A percentile compares a stretch with the other conserved stretches of the same genome.
Conservation (phyloP, 2,888 invertebrate genomes). For the Drosophila prostipennis region DNA sequence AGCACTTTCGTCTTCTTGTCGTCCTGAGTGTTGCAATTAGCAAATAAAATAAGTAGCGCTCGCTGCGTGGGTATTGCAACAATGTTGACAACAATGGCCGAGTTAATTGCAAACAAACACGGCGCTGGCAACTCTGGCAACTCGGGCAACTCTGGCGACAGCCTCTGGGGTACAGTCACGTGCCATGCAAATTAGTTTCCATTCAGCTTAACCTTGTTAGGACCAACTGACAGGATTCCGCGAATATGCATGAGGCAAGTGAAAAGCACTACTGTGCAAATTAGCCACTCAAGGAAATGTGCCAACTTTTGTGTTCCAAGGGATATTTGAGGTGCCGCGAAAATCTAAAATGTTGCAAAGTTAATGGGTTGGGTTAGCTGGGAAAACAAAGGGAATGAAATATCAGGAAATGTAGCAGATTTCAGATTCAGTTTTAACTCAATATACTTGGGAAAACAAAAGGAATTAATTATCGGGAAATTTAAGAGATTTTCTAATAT, state of each 20-base stretch:
- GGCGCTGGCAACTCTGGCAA: conserved; percentile 45
- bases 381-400: too few species aligned
- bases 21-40: conserved; percentile 75
- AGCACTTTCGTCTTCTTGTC: conserved; percentile 66
- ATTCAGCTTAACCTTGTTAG: conserved; percentile 73
- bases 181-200: conserved; percentile 71
- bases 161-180: conserved; percentile 69
- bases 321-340: too few species aligned
- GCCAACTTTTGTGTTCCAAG: background rate
- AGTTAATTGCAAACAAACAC: conserved; percentile 77
- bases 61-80: conserved; percentile 34
- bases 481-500: too few species aligned
- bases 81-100: conserved; percentile 57
- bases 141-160: conserved; percentile 18
- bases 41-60: conserved; percentile 76
- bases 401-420: too few species aligned
- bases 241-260: conserved; percentile 14
- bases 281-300: conserved; percentile 2
- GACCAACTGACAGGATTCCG: conserved; percentile 26
- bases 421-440: too few species aligned
- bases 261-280: conserved; percentile 7
- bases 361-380: too few species aligned
- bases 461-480: too few species aligned
- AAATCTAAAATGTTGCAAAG: too few species aligned
- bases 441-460: too few species aligned